Base-by-base conservation (phyloP, 2,113 vertebrate species). In the Vulpes ferrilata region DNA sequence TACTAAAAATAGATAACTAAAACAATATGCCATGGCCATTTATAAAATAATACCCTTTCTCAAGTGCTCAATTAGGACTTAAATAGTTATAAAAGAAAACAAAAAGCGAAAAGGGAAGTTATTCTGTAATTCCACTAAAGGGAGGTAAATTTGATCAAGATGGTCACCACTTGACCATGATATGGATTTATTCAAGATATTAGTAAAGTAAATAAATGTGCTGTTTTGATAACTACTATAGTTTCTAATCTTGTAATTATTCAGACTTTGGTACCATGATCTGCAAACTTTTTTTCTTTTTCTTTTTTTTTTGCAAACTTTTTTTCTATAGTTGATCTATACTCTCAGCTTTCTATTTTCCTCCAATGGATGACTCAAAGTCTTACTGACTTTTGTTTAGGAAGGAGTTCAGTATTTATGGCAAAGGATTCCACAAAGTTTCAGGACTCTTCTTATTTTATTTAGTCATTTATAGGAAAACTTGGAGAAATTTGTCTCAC, bases 151-250 rank as follows among this genome's bases (percentile, higher is more conserved):
- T 48, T 43, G 11, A 71, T 73, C 17, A 76, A 35, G 3, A 5
- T n/a, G 16, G 11, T 78, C 11, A 73, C 25, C 11, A 7, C 19
- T 60, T 32, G 27, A 35, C 2, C 8, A 43, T 4, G 23, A 11
- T 19, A 53, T 8, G 2, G 11, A 65, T 38, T 84, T 67, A 5
- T 23, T 32, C 10, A 25, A 55, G 48, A 76, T 27, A 3, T 81
- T 67, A 51, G 2, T 25, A 13, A 64, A 65, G 10, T 11, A 32
- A 30, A 69, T 32, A 19, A 67, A 30, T 60, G 5, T 91, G 1
- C 19, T 27, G 4, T 30, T 15, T 4, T 15, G 62, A 15, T n/a
- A n/a, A 83, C 3, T 25, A 35, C 4, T 55, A 0, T 4, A 11
- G 2, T 59, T 80, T 1, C 11, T 48, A 30, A 71, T 3, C 6